phyloP scores from a whole-genome alignment of 1,140 invertebrate species.

The Drosophila varians region DNA sequence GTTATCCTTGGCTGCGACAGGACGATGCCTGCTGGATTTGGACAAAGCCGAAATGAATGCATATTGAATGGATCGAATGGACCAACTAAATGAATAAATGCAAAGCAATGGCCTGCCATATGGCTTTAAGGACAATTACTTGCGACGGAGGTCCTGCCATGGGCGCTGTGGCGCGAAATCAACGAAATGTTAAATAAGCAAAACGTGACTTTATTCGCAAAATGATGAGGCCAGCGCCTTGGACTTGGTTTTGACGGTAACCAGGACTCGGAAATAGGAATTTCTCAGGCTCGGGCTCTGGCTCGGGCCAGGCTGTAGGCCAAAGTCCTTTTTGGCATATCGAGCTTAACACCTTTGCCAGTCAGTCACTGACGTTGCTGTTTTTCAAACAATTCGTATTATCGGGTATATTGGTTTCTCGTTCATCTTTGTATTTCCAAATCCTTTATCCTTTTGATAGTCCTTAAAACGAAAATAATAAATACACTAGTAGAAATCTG shows the following conservation, averaged over 20 bases:
- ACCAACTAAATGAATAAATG: slow-evolving; percentile 52
- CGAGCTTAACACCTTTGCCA: slow-evolving; percentile 56
- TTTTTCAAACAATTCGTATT: slow-evolving; percentile 1
- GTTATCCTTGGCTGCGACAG: too few relatives aligned
- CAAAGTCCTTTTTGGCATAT: slow-evolving; percentile 16
- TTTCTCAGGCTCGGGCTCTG: not conserved
- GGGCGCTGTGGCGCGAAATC: slow-evolving; percentile 44
- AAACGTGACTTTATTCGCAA: slow-evolving; percentile 78
- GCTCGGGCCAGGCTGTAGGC: not conserved
- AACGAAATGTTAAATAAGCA: slow-evolving; percentile 81
- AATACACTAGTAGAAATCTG: too few relatives aligned
- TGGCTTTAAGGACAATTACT: slow-evolving; percentile 34
- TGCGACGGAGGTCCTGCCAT: not conserved
- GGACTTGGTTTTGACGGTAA: not conserved
- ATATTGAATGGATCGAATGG: slow-evolving; percentile 32
- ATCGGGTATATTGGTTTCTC: not conserved
- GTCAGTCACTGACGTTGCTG: slow-evolving; percentile 33
- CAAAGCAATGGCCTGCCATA: slow-evolving; percentile 42
- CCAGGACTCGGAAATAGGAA: not conserved
- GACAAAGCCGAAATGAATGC: slow-evolving; percentile 31
- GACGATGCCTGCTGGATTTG: slow-evolving; percentile 18
- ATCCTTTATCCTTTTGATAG: too few relatives aligned
- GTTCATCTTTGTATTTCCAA: not conserved
- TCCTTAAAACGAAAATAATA: not conserved
- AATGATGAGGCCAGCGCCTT: slow-evolving; percentile 55